Conservation (phyloP, 92 coral and sea anemone genomes). For the Hydrozoanthus gracilis region DNA sequence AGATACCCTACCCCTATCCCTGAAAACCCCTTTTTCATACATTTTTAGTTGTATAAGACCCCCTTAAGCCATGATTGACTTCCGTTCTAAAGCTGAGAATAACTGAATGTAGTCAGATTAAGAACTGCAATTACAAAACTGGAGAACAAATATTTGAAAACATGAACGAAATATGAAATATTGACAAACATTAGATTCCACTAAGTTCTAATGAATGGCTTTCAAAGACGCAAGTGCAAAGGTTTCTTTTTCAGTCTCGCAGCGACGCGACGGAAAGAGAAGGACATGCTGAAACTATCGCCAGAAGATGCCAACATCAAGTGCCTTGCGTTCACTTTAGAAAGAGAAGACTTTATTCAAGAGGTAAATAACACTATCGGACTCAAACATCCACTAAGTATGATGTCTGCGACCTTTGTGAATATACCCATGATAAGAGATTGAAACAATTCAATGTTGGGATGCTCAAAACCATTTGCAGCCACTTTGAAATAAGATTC, state of each 20-base stretch:
- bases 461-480: slow-evolving; percentile 68
- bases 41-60: no score
- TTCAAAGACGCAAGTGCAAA: slow-evolving; percentile 36
- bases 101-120: slow-evolving; percentile 20
- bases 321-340: slow-evolving; percentile 38
- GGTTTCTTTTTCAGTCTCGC: slow-evolving; percentile 50
- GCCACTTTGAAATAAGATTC: slow-evolving; percentile 63
- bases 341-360: slow-evolving; percentile 53
- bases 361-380: slow-evolving; percentile 40
- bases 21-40: slow-evolving; percentile 2
- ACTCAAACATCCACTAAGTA: slow-evolving; percentile 55
- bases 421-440: slow-evolving; percentile 40
- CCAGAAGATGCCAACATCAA: slow-evolving; percentile 35
- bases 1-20: slow-evolving; percentile 29
- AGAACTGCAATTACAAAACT: slow-evolving; percentile 37
- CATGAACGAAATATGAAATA: slow-evolving; percentile 41
- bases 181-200: slow-evolving; percentile 52
- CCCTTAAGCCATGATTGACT: slow-evolving; percentile 20
- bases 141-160: slow-evolving; percentile 52
- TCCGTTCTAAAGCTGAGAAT: slow-evolving; percentile 27
- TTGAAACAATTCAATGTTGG: slow-evolving; percentile 49
- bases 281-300: slow-evolving; percentile 24
- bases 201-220: slow-evolving; percentile 47
- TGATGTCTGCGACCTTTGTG: slow-evolving; percentile 58
- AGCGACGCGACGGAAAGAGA: slow-evolving; percentile 46